These are phyloP conservation scores for Pristionchus fissidentatus DNA, from an alignment of 2,888 invertebrate species.

Conservation along the genomic window DNA sequence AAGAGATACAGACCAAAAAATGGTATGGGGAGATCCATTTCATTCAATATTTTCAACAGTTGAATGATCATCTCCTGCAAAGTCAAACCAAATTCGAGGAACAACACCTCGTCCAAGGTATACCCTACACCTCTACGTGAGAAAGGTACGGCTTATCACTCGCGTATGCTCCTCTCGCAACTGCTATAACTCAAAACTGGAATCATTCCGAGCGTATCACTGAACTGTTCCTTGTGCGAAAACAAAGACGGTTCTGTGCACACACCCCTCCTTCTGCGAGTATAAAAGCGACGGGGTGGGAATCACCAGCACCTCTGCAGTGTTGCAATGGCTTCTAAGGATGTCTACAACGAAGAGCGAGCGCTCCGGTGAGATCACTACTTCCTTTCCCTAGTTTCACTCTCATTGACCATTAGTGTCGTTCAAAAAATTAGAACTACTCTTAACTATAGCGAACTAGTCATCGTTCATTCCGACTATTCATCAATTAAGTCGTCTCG, in stretches of 20 bases:
- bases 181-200: background rate
- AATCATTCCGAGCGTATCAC: background rate
- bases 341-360: background rate
- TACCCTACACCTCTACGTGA: no score
- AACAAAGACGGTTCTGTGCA: background rate
- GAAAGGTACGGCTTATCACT: no score
- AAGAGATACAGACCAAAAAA: no score
- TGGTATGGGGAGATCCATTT: no score
- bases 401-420: background rate
- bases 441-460: background rate
- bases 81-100: no score
- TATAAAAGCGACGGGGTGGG: background rate
- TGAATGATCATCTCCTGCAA: no score
- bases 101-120: no score
- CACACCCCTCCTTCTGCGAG: background rate
- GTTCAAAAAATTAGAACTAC: background rate
- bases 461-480: background rate
- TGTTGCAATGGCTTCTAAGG: constrained; percentile 12
- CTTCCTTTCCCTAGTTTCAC: background rate
- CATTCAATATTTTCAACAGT: no score
- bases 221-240: background rate
- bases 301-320: background rate
- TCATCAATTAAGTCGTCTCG: constrained; percentile 8
- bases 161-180: no score
- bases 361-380: background rate